Base-by-base conservation (phyloP, 1,140 invertebrate genomes). In the Chironomus striatipennis region DNA sequence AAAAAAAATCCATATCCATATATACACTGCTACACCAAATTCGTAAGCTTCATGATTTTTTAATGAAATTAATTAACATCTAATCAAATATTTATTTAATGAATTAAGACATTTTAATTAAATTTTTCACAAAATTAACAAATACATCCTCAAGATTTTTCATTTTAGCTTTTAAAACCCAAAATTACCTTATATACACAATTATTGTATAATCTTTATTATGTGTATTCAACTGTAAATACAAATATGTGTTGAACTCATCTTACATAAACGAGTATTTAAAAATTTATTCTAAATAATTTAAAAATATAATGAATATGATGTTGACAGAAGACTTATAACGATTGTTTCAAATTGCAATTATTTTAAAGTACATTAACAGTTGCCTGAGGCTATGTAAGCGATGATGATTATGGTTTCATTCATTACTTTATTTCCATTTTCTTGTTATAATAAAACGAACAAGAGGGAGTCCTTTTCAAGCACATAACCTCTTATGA, bases 61-160 rank as follows among this genome's bases (percentile, higher is more conserved):
- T 70, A 70, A 70, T 70, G 65, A 70, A 70, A 70, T 70, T 70
- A 70, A 70, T 70, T 70, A 18, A 21, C 65, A 70, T 18, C 9
- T 70, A 70, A 70, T 70, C 8, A 70, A 70, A 70, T 70, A 70
- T 70, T 70, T 70, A 70, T 70, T 70, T 18, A 70, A 18, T 21
- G 65, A 70, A 70, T 70, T 70, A 57, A 12, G 1, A 12, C 47
- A 57, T 57, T 57, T 57, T 57, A 57, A 57, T 57, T 57, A 57
- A 57, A 57, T 57, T 57, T 57, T 57, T n/a, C 10, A 57, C 2
- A 8, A 12, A 10, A 57, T 57, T 34, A 34, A 34, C 24, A 34
- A 34, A 34, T 34, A 34, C 24, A 34, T 34, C 1, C 24, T 34
- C 24, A 2, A 34, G 5, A 34, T 2, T 34, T 34, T 34, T 34